Percentiles rank a stretch among this genome's conserved stretches.
Evolutionary conservation across 2,113 vertebrate species (phyloP).

Genomic region (Pandion haliaetus): DNA sequence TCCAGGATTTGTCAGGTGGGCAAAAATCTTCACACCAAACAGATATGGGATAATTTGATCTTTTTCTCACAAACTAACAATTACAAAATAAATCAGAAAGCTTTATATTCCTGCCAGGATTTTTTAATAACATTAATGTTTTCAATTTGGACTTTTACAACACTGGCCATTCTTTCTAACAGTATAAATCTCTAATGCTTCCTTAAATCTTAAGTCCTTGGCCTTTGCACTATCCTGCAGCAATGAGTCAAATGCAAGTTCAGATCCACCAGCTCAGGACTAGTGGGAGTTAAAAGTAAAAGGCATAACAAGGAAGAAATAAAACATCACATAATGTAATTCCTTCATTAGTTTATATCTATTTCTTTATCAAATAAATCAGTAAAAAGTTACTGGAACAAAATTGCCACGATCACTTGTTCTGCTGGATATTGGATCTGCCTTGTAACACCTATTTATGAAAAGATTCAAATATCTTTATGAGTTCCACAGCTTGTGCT

Average conservation of each 20-base stretch:
- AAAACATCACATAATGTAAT: background rate
- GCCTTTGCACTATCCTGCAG: background rate
- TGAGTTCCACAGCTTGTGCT: background rate
- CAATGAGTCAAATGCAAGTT: background rate
- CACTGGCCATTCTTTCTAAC: background rate
- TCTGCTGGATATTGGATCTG: background rate
- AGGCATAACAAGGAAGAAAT: background rate
- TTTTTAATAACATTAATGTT: background rate
- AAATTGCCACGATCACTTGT: background rate
- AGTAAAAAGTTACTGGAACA: background rate
- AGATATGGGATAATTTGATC: background rate
- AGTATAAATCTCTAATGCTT: background rate
- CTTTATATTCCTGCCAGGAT: background rate
- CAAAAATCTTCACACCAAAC: background rate
- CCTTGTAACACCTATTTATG: background rate
- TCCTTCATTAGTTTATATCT: background rate
- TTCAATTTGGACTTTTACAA: background rate
- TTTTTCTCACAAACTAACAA: background rate
- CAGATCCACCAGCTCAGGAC: background rate
- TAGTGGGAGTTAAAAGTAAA: background rate
- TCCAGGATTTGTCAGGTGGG: background rate
- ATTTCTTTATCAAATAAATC: background rate
- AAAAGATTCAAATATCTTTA: background rate
- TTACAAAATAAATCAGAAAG: background rate
- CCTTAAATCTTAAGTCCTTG: background rate